A percentile compares a stretch with the other conserved stretches of the same genome.
Evolutionary conservation across 2,888 invertebrate species (phyloP).

Genomic region (Monochamus alternatus): DNA sequence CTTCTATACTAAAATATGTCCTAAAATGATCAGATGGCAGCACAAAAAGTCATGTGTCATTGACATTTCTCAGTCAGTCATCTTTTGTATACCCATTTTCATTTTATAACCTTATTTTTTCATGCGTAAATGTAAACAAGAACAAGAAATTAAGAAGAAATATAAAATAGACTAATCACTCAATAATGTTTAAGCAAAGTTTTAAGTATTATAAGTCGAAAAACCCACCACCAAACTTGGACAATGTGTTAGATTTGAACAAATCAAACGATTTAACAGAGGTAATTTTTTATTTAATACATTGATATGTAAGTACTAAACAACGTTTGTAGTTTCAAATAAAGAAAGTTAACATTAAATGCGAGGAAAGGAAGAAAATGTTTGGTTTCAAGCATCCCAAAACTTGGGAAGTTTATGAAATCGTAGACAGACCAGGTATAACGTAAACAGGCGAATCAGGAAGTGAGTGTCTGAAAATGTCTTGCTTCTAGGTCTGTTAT

Average conservation of each 20-base stretch:
- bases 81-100: not conserved
- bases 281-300: conserved; percentile 3
- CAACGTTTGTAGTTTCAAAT: conserved; percentile 63
- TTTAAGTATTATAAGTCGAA: conserved; percentile 89
- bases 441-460: conserved; percentile 12
- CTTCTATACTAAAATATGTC: too few species aligned
- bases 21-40: not conserved
- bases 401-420: conserved; percentile 78
- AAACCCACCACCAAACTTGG: conserved; percentile 77
- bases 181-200: conserved; percentile 77
- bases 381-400: conserved; percentile 71
- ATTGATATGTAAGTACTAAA: not conserved
- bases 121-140: conserved; percentile 15
- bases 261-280: conserved; percentile 46
- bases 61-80: not conserved
- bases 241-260: conserved; percentile 77
- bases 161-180: not conserved
- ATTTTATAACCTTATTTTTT: conserved; percentile 25
- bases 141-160: too few species aligned
- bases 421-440: conserved; percentile 76
- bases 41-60: not conserved
- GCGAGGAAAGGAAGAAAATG: conserved; percentile 43
- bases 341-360: conserved; percentile 56
- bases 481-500: conserved; percentile 77
- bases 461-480: not conserved